phyloP scores from a whole-genome alignment of 2,888 invertebrate species.

The Cecidostiba fungosa region DNA sequence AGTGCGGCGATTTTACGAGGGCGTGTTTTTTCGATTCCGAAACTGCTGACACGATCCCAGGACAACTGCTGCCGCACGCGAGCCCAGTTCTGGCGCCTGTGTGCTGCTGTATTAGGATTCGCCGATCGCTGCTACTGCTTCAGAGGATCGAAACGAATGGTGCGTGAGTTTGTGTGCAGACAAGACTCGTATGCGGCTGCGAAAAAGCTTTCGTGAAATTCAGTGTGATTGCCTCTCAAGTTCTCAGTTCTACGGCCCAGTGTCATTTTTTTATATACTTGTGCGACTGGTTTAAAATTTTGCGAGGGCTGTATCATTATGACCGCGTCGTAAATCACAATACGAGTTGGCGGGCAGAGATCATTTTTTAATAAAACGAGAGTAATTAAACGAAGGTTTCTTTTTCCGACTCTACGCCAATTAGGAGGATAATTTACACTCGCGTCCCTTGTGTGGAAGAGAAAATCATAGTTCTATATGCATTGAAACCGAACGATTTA shows the following conservation, averaged over 20 bases:
- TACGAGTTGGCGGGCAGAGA: neutral
- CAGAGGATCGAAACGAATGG: conserved; percentile 49
- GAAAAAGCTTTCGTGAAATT: conserved; percentile 51
- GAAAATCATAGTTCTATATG: neutral
- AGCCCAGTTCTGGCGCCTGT: neutral
- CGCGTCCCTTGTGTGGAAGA: neutral
- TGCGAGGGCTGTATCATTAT: too few relatives aligned
- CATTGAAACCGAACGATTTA: neutral
- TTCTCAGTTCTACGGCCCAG: neutral
- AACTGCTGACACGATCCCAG: neutral
- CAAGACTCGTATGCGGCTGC: conserved; percentile 12
- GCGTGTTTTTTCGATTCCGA: too few relatives aligned
- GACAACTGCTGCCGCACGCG: neutral
- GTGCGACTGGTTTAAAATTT: too few relatives aligned
- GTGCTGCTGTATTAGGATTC: neutral
- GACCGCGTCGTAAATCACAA: neutral
- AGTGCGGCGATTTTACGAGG: conserved; percentile 13
- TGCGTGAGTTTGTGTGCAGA: conserved; percentile 33
- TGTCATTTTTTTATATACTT: too few relatives aligned
- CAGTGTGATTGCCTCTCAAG: neutral
- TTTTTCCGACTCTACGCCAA: neutral
- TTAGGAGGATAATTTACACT: neutral
- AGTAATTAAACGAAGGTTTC: neutral
- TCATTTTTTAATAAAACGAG: neutral
- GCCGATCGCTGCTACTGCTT: neutral